Evolutionary conservation across 2,888 invertebrate genomes (phyloP).

Genomic region (Andrena fulva): DNA sequence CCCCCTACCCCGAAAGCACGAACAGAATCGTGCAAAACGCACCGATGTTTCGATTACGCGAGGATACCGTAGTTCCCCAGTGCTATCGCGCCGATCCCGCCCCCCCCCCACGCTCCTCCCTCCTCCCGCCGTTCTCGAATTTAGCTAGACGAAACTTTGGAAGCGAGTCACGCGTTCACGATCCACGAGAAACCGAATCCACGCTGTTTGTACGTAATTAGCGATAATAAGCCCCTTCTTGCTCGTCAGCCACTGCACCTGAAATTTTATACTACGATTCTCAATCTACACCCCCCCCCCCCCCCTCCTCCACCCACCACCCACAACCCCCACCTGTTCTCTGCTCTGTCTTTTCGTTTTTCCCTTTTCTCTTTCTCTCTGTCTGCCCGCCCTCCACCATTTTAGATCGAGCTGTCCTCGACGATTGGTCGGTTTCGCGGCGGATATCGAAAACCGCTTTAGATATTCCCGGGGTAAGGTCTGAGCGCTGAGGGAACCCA

Average conservation of each 20-base stretch:
- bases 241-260: constrained; percentile 83
- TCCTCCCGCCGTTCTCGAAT: neutral
- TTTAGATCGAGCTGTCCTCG: constrained; percentile 22
- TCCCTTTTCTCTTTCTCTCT: constrained; percentile 18
- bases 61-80: neutral
- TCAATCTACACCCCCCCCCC: constrained; percentile 30
- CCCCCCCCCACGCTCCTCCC: too few relatives aligned
- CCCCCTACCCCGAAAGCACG: neutral
- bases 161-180: constrained; percentile 67
- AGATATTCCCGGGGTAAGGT: constrained; percentile 29
- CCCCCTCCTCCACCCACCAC: neutral
- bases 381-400: neutral
- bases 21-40: neutral
- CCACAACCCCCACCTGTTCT: constrained; percentile 30
- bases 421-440: constrained; percentile 52
- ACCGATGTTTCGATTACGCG: constrained; percentile 7
- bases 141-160: constrained; percentile 12
- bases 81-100: too few relatives aligned
- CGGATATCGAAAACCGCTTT: constrained; percentile 61
- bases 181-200: constrained; percentile 72
- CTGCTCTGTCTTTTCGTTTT: constrained; percentile 24
- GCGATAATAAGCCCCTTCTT: constrained; percentile 79
- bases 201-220: constrained; percentile 80
- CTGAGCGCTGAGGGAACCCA: constrained; percentile 19
- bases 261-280: constrained; percentile 61